Evolutionary conservation across 1,140 invertebrate genomes (phyloP).

Genomic region (Heliothis virescens): DNA sequence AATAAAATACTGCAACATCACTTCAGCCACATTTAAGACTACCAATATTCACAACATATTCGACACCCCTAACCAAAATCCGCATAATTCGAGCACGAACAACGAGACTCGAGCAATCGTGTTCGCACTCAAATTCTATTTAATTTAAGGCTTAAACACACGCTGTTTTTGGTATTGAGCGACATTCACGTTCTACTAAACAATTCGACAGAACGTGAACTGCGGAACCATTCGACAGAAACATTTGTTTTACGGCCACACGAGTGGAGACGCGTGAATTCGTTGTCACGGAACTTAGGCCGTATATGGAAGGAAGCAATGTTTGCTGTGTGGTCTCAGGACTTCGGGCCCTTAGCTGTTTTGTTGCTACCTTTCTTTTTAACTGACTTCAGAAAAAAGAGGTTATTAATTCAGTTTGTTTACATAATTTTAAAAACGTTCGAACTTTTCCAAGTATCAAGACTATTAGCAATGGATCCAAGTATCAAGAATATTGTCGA

Average conservation of each 20-base stretch:
- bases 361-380: background rate
- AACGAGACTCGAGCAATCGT: conserved; percentile 11
- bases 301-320: background rate
- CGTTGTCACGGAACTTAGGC: conserved; percentile 7
- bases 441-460: no score
- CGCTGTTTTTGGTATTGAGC: conserved; percentile 15
- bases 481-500: no score
- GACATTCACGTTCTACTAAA: background rate
- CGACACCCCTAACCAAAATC: conserved; percentile 10
- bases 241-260: conserved; percentile 31
- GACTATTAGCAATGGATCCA: no score
- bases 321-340: background rate
- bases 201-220: no score
- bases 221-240: no score
- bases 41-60: background rate
- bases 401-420: background rate
- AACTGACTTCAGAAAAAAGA: background rate
- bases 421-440: no score
- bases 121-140: conserved; percentile 25
- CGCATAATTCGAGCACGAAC: conserved; percentile 43
- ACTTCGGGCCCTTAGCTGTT: background rate
- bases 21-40: background rate
- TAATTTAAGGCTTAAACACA: conserved; percentile 15
- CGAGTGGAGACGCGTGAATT: background rate
- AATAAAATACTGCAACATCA: background rate